phyloP scores from a whole-genome alignment of 2,888 invertebrate genomes.

The Parthenolecanium corni region DNA sequence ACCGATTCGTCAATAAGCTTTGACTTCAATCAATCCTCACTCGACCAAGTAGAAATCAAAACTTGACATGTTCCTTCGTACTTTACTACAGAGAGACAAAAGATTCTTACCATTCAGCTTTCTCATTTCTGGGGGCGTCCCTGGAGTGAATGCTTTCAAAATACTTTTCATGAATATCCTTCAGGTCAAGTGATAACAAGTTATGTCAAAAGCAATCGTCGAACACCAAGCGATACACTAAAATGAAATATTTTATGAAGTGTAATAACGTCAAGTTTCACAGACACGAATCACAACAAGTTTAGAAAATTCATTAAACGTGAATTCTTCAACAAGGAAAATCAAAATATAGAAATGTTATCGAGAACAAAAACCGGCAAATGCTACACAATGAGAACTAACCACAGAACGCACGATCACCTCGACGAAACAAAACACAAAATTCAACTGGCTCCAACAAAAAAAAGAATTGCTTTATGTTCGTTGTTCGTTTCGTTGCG shows the following conservation, averaged over 20 bases:
- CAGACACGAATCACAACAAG: neutral
- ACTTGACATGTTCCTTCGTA: too few relatives aligned
- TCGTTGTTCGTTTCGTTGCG: too few relatives aligned
- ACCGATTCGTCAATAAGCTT: too few relatives aligned
- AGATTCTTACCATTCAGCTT: constrained; percentile 20
- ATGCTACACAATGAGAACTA: neutral
- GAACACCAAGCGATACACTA: neutral
- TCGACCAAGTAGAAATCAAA: too few relatives aligned
- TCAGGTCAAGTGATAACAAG: too few relatives aligned
- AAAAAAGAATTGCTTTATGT: too few relatives aligned
- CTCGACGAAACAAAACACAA: neutral
- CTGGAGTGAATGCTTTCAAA: constrained; percentile 21
- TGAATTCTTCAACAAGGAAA: neutral
- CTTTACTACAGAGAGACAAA: too few relatives aligned
- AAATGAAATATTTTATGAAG: neutral
- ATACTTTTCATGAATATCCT: constrained; percentile 19
- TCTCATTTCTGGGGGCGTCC: constrained; percentile 24
- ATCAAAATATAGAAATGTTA: neutral
- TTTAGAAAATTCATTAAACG: neutral
- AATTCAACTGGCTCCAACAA: neutral
- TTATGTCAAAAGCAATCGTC: neutral
- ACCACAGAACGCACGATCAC: neutral
- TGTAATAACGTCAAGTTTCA: neutral
- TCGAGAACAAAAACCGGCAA: too few relatives aligned
- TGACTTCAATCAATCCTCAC: too few relatives aligned